These are phyloP conservation scores for Eucidaris tribuloides DNA, from an alignment of 35 echinoderm and acorn worm species.

Conservation along the genomic window DNA sequence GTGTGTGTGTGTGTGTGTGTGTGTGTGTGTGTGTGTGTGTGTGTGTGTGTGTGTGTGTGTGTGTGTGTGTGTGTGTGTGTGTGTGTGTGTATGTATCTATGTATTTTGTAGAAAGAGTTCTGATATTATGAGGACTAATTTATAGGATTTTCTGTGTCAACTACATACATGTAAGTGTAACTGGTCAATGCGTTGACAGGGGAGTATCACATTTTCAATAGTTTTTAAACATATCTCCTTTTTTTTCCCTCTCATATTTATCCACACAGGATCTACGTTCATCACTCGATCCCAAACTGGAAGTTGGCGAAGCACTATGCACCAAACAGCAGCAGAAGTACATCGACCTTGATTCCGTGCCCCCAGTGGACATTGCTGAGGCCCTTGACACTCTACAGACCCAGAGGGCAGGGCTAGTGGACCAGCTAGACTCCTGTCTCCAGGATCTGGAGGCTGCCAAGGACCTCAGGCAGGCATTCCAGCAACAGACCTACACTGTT, in stretches of 20 bases:
- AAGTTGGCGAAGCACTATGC: neutral
- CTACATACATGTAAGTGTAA: no score
- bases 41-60: no score
- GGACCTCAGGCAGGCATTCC: constrained; percentile 44
- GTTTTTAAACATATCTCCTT: no score
- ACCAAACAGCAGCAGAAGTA: constrained; percentile 54
- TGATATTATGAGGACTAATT: no score
- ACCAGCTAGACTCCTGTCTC: constrained; percentile 22
- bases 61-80: no score
- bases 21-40: no score
- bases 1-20: no score
- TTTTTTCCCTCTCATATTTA: neutral
- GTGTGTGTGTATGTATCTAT: no score
- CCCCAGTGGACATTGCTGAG: constrained; percentile 32
- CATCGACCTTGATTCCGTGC: constrained; percentile 2
- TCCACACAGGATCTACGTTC: neutral
- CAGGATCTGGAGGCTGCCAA: constrained; percentile 36
- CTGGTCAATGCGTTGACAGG: no score
- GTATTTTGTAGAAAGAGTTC: no score
- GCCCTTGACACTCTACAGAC: constrained; percentile 45
- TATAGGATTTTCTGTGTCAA: no score
- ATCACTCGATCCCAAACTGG: neutral
- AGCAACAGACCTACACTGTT: constrained; percentile 7
- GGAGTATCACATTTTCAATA: no score
- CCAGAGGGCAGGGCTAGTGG: constrained; percentile 8